Evolutionary conservation across 2,113 vertebrate genomes (phyloP).

Genomic region (Anthoscopus minutus): DNA sequence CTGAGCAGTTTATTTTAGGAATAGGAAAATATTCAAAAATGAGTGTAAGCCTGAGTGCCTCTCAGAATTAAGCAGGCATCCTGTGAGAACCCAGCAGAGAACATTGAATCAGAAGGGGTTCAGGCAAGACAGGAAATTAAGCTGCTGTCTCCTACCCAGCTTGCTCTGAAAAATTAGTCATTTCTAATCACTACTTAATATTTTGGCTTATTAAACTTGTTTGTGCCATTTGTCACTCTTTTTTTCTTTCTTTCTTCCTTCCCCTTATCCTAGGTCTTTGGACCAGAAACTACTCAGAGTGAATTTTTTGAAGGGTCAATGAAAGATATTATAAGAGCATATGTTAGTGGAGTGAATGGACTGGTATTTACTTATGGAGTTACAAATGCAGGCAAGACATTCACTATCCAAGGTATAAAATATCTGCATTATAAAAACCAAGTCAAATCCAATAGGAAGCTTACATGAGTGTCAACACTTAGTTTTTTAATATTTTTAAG

Average conservation of each 20-base stretch:
- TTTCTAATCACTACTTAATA: not conserved
- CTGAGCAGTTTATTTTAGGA: not conserved
- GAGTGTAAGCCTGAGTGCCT: not conserved
- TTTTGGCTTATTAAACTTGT: not conserved
- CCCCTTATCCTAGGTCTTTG: slow-evolving; percentile 77
- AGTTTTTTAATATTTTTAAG: slow-evolving; percentile 41
- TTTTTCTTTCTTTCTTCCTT: no score
- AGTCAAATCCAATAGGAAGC: not conserved
- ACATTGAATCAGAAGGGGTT: not conserved
- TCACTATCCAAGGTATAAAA: slow-evolving; percentile 83
- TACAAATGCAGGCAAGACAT: slow-evolving; percentile 89
- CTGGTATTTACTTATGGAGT: slow-evolving; percentile 88
- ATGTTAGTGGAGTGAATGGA: slow-evolving; percentile 76
- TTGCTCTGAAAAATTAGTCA: not conserved
- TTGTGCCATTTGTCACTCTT: not conserved
- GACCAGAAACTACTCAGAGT: slow-evolving; percentile 75
- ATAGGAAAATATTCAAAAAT: not conserved
- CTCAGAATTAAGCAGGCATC: not conserved
- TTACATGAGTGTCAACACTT: not conserved
- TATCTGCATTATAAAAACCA: not conserved
- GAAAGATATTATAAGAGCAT: slow-evolving; percentile 72
- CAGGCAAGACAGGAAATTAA: not conserved
- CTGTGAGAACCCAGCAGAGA: not conserved
- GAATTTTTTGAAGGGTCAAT: slow-evolving; percentile 81
- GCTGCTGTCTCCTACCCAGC: not conserved